Evolutionary conservation across 2,888 invertebrate genomes (phyloP), one percentile per base, ranked within the genome.

Genomic region (Phengaris alcon): DNA sequence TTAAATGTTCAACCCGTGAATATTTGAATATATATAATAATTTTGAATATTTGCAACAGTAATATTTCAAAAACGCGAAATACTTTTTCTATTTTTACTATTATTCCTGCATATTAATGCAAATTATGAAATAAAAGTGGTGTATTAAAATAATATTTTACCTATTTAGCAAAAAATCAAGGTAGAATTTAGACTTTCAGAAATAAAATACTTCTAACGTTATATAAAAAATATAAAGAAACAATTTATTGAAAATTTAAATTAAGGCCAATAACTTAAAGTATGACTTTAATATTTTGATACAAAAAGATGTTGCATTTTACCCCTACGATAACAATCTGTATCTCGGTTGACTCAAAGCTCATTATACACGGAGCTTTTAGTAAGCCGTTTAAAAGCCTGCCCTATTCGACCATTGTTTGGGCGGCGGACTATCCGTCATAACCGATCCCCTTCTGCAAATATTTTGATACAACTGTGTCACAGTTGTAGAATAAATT

Each of bases 381-480:
- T 85, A 84, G 86, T 87, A 88, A 88, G 86, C 89, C 84, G 83
- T 85, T 88, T 88, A 85, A 87, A 88, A 91, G 88, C 86, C 86
- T 86, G 85, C 85, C 85, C 86, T 86, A 86, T 86, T 90, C 87
- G 80, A 81, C 76, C 81, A 81, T 77, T 82, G 86, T 86, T 84
- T 80, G 79, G 85, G 84, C 87, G 86, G 87, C 86, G 84, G 86
- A 81, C 83, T 81, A 84, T 87, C 86, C 83, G 77, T 83, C 84
- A 90, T 91, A 88, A 89, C 89, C 91, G 88, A 92, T 89, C 80
- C 84, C 84, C 84, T 84, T 88, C 82, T 80, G 90, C 88, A 92
- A 93, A 93, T 92, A 92, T 93, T 93, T 86, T 92, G 91, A 91
- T 88, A 84, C 87, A 86, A 85, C 85, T 86, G 86, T 75, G 68